Conservation (phyloP, 2,797 vertebrate genomes). For the Gymnoscopelus braueri region DNA sequence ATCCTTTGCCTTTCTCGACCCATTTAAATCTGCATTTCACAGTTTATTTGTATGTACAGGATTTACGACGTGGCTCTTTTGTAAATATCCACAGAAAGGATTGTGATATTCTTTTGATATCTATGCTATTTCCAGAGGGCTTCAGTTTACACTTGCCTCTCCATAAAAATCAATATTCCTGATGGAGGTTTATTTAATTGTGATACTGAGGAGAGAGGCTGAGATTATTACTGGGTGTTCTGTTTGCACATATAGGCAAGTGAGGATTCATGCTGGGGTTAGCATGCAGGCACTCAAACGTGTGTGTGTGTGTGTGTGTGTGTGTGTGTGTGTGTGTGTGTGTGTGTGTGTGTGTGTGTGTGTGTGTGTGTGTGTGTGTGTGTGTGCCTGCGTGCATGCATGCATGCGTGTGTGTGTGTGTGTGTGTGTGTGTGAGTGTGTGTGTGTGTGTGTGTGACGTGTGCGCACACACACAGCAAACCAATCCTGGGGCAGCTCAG, state of each 20-base stretch:
- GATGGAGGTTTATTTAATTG: conserved; percentile 17
- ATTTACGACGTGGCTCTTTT: neutral
- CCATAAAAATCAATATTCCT: conserved; percentile 13
- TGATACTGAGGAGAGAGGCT: conserved; percentile 4
- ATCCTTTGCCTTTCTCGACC: neutral
- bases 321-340: neutral
- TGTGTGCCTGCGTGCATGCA: neutral
- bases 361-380: neutral
- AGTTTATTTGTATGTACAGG: conserved; percentile 1
- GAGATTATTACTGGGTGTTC: conserved; percentile 15
- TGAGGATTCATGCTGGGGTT: conserved; percentile 6
- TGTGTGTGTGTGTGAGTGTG: neutral
- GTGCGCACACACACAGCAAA: conserved; percentile 5
- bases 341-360: neutral
- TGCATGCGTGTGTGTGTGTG: neutral
- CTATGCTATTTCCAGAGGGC: conserved; percentile 5
- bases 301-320: neutral
- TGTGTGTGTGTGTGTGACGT: neutral
- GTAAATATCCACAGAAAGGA: conserved; percentile 4
- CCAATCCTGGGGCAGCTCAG: conserved; percentile 20
- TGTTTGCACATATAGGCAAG: conserved; percentile 15
- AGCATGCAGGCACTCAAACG: neutral
- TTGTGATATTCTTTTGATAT: conserved; percentile 12
- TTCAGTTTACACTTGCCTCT: neutral
- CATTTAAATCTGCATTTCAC: conserved; percentile 6